Evolutionary conservation across 2,797 vertebrate species (phyloP), one percentile per base, ranked within the genome.

Genomic region (Sebastes steindachneri): DNA sequence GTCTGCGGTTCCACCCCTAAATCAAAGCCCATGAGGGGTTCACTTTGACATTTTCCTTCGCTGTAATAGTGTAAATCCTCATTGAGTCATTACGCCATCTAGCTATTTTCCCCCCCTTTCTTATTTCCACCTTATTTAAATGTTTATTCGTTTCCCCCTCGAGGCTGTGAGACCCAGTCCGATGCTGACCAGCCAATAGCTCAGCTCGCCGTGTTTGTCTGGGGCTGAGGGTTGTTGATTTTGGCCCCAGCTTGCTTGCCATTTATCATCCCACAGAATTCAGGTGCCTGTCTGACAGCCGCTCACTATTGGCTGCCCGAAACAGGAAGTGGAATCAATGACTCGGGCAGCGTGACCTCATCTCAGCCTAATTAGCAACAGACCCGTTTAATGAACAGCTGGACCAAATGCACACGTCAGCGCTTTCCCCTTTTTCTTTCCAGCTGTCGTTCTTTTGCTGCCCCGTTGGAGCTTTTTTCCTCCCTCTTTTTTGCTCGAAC

Each of bases 241-340:
- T 92, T 94, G 92, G 92, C 94, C 68, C 53, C 48, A 0, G 66
- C 25, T 2, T 7, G 57, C 65, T 25, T 58, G 72, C 82, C 89
- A 92, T 95, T 92, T 84, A 94, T 95, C 94, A 94, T 92, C 90
- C 83, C 11, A 21, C 83, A 77, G 86, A 86, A 88, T 93, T 94
- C 87, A 93, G 93, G 91, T 95, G 94, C 81, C 82, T 54, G 78
- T 68, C 87, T 86, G 89, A 91, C 90, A 93, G 86, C 82, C 69
- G 29, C 83, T 77, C 73, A 74, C 93, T 77, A 94, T 90, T 92
- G 91, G 91, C 91, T 83, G 80, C 89, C 84, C 63, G 71, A 89
- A 92, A 94, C 93, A 95, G 94, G 95, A 95, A 95, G 91, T 93
- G 93, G 88, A 94, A 94, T 95, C 94, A 91, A 95, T 94, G 94